Evolutionary conservation across 53 echinoderm and acorn worm species (phyloP).

Genomic region (Henricia sp.): DNA sequence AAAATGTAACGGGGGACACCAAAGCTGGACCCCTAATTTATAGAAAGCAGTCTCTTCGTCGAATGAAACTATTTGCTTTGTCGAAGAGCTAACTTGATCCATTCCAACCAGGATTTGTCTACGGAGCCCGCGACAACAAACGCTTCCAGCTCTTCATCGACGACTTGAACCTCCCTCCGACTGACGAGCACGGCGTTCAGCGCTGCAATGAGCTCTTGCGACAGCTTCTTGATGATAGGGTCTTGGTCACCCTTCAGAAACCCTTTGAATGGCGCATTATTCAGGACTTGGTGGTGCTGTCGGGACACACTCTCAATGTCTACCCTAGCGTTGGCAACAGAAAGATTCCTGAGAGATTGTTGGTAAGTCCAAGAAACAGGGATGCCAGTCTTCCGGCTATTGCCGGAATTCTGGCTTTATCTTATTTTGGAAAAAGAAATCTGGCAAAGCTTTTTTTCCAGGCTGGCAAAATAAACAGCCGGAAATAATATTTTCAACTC

Average conservation of each 20-base stretch:
- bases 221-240: constrained; percentile 87
- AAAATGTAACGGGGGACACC: too few relatives aligned
- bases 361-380: constrained; percentile 82
- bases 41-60: too few relatives aligned
- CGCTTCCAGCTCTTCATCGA: constrained; percentile 96
- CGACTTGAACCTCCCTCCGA: constrained; percentile 87
- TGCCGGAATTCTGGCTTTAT: too few relatives aligned
- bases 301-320: constrained; percentile 81
- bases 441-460: too few relatives aligned
- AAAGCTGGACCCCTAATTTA: too few relatives aligned
- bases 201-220: constrained; percentile 92
- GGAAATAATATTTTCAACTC: too few relatives aligned
- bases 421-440: too few relatives aligned
- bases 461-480: too few relatives aligned
- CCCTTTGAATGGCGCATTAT: constrained; percentile 99
- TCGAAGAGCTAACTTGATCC: not conserved
- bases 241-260: constrained; percentile 90
- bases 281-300: constrained; percentile 83
- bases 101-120: constrained; percentile 84
- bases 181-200: constrained; percentile 92
- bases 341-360: constrained; percentile 70
- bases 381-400: too few relatives aligned
- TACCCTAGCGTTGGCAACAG: constrained; percentile 80
- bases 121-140: constrained; percentile 97
- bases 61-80: too few relatives aligned